Base-by-base conservation (phyloP, 37 sponge, comb jelly and placozoan species). In the Geodia barretti region DNA sequence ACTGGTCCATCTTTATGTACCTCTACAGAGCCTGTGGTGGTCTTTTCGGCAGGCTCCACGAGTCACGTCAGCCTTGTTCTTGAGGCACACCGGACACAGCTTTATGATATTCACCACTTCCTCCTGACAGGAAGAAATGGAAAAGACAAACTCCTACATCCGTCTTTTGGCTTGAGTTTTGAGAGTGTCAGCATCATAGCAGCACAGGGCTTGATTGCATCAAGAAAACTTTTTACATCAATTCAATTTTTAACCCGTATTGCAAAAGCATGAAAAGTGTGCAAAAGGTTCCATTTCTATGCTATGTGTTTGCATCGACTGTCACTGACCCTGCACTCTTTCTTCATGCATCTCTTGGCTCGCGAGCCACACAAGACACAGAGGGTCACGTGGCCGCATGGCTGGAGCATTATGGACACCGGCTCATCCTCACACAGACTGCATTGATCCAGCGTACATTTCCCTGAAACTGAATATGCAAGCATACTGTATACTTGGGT, bases 291-390 rank as follows among this genome's bases (percentile, higher is more conserved):
- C n/a, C n/a, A n/a, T n/a, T n/a, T n/a, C n/a, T n/a, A n/a, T n/a
- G n/a, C n/a, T n/a, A n/a, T n/a, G n/a, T n/a, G n/a, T n/a, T n/a
- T n/a, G n/a, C n/a, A 17, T 47, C 54, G 11, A 47, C 7, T 47
- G 54, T 17, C 14, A 70, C 83, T 67, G 35, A 86, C 91, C 67
- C 86, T 79, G 64, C 95, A 94, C 47, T 80, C 79, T 29, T n/a
- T 41, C 60, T 41, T 34, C 39, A 83, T 86, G 76, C 95, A 94
- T 64, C 72, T 93, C 80, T 94, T 89, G 21, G 84, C 77, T 41
- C 78, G 54, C 3, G 54, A 28, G 5, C 68, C 82, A 84, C 87
- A 86, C 33, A 69, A 33, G 17, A 30, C 37, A 38, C 95, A 94
- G 41, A 90, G 68, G 20, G 70, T 72, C 26, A 67, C 61, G 59